Conservation (phyloP, 1,140 invertebrate genomes). For the Euura saliciscinereae region DNA sequence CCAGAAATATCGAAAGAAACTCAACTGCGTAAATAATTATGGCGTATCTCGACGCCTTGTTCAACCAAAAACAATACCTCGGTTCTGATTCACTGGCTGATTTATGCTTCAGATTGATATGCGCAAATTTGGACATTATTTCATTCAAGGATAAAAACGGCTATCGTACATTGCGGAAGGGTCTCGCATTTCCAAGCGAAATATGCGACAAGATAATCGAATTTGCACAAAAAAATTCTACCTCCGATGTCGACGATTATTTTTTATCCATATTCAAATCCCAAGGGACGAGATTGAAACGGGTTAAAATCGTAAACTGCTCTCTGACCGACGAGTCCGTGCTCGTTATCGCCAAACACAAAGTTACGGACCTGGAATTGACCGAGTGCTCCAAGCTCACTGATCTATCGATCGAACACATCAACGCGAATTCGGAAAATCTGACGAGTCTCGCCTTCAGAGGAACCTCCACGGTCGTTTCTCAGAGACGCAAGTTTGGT, state of each 20-base stretch:
- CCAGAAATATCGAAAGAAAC: background rate
- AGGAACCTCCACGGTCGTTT: constrained; percentile 24
- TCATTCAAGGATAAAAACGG: constrained; percentile 51
- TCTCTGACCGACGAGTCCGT: constrained; percentile 74
- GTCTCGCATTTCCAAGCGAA: constrained; percentile 69
- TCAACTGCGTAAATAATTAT: constrained; percentile 26
- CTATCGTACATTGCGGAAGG: constrained; percentile 56
- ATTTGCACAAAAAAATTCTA: constrained; percentile 64
- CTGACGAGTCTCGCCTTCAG: constrained; percentile 52
- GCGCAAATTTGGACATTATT: constrained; percentile 68
- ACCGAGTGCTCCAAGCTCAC: constrained; percentile 74
- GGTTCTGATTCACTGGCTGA: constrained; percentile 61
- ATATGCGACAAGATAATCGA: constrained; percentile 75
- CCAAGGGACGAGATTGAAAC: constrained; percentile 69
- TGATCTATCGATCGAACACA: constrained; percentile 61
- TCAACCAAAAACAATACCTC: constrained; percentile 44
- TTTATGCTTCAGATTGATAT: constrained; percentile 68
- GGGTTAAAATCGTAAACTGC: constrained; percentile 73
- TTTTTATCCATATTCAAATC: constrained; percentile 78
- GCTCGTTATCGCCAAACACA: constrained; percentile 71
- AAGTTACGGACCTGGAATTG: constrained; percentile 75
- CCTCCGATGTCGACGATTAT: constrained; percentile 63
- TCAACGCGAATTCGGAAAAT: constrained; percentile 63
- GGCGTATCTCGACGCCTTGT: constrained; percentile 46
- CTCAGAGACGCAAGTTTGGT: constrained; percentile 16